Conservation (phyloP, 2,888 invertebrate species). For the Dryomyza anilis region DNA sequence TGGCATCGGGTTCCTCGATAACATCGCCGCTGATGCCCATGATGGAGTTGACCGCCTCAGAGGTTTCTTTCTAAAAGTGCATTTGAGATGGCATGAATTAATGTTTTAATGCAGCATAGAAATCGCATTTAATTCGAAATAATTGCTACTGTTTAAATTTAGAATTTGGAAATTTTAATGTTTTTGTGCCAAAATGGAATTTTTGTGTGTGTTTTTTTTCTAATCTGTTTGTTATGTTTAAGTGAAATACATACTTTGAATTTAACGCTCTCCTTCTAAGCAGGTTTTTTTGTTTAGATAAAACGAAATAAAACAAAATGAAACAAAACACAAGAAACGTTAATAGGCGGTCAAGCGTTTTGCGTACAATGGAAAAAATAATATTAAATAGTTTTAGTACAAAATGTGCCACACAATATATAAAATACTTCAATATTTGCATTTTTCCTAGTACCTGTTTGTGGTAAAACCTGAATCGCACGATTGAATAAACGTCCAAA, state of each 20-base stretch:
- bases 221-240: conserved; percentile 6
- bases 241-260: conserved; percentile 29
- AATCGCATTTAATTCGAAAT: neutral
- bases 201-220: neutral
- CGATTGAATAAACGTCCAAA: too few relatives aligned
- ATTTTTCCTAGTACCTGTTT: too few relatives aligned
- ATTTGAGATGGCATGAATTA: neutral
- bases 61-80: conserved; percentile 55
- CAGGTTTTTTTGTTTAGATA: conserved; percentile 14
- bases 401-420: too few relatives aligned
- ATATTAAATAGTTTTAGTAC: too few relatives aligned
- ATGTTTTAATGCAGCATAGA: neutral
- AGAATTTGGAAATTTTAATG: neutral
- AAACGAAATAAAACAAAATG: conserved; percentile 16
- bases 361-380: conserved; percentile 1
- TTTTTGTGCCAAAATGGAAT: conserved; percentile 12
- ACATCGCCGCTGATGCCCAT: conserved; percentile 42
- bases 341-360: conserved; percentile 7
- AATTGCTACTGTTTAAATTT: conserved; percentile 1
- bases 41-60: conserved; percentile 58
- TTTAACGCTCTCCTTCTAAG: conserved; percentile 17
- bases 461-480: too few relatives aligned
- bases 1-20: conserved; percentile 37
- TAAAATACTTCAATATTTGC: too few relatives aligned
- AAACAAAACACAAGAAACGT: conserved; percentile 26